phyloP scores from a whole-genome alignment of 2,113 vertebrate species.

The Odontophorus gujanensis region DNA sequence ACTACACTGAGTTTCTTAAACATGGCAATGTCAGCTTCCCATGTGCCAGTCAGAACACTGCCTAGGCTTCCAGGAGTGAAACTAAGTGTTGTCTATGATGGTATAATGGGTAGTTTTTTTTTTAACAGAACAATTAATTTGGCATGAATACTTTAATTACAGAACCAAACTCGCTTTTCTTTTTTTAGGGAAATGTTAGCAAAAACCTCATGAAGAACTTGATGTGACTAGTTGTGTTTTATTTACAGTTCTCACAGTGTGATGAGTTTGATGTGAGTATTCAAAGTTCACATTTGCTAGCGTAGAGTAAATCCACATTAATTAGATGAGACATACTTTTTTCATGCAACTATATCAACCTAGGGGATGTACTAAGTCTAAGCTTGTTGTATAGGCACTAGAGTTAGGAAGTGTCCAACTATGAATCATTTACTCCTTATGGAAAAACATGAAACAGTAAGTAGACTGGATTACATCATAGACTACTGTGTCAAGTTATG shows the following conservation, averaged over 20 bases:
- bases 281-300: background rate
- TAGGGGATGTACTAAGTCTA: background rate
- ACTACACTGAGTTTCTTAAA: background rate
- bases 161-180: background rate
- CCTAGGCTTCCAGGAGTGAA: background rate
- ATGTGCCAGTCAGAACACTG: background rate
- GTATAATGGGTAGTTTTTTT: background rate
- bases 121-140: slow-evolving; percentile 27
- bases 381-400: background rate
- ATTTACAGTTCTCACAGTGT: background rate
- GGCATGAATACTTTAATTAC: slow-evolving; percentile 1
- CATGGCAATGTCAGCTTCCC: background rate
- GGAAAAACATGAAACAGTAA: background rate
- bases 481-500: background rate
- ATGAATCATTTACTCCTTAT: background rate
- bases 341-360: background rate
- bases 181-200: background rate
- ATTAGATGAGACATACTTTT: background rate
- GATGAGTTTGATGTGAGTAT: background rate
- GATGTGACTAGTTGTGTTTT: background rate
- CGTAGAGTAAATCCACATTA: background rate
- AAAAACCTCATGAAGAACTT: background rate
- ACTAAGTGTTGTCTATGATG: background rate
- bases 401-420: background rate
- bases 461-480: background rate